Evolutionary conservation across 2,113 vertebrate species (phyloP), one percentile per base, ranked within the genome.

Genomic region (Cheilinus undulatus): DNA sequence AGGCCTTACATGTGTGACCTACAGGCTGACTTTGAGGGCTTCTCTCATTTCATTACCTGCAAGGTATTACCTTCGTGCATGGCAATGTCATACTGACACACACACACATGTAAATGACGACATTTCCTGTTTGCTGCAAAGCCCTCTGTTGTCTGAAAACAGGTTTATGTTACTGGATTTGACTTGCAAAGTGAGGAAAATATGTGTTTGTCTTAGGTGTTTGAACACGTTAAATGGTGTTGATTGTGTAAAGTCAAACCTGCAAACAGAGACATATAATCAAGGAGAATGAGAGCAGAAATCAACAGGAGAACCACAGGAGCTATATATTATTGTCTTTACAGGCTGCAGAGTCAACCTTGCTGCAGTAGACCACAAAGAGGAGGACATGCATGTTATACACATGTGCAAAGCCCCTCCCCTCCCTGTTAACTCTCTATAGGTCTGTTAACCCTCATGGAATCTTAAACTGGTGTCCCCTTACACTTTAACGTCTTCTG

Each of bases 21-120:
- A 70, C 76, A 82, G 4, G 5, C 56, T 74, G 82, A 85, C 83
- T 77, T 87, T 77, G 67, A 83, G 56, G n/a, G 8, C 20, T 62
- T 28, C 64, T 30, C 54, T 61, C 28, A 51, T 57, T 73, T 50
- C 62, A 58, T 58, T 32, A n/a, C 19, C 9, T 50, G 46, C 1
- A 28, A 45, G 26, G 3, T 27, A 6, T 1, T 4, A 20, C 28
- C 11, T 36, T 8, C 24, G 0, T 17, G 10, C 20, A 19, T 56
- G 24, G 32, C 52, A 64, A 26, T 32, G 40, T 28, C 23, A 42
- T 60, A 43, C 26, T 36, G 9, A 66, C 49, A 62, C 69, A 38
- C 24, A 38, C 19, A 78, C 32, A 56, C 62, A 58, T 27, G 38
- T 24, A 58, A 23, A 12, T 11, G 19, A 34, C n/a, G 14, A 36